Evolutionary conservation across 2,888 invertebrate species (phyloP).

Genomic region (Protodeltote pygarga): DNA sequence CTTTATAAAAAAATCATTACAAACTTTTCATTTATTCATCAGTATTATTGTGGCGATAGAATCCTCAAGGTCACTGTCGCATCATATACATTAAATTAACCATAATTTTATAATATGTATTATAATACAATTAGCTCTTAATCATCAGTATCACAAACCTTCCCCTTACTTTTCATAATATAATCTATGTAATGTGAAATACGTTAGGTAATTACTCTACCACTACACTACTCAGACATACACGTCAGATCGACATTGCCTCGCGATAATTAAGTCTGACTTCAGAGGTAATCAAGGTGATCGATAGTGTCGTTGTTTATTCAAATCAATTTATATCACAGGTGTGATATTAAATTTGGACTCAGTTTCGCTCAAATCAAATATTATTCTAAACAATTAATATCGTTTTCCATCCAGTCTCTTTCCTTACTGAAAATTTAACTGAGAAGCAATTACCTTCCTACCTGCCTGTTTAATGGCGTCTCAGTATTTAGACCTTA

Average conservation of each 20-base stretch:
- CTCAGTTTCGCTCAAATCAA: too few species aligned
- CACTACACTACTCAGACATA: too few species aligned
- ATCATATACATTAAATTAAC: constrained; percentile 17
- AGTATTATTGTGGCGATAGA: constrained; percentile 59
- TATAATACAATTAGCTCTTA: neutral
- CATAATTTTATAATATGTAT: constrained; percentile 15
- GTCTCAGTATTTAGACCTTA: too few species aligned
- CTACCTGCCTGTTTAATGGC: too few species aligned
- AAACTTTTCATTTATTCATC: constrained; percentile 69
- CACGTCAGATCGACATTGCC: constrained; percentile 16
- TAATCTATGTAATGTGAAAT: too few species aligned
- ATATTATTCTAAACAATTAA: too few species aligned
- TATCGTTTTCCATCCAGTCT: too few species aligned
- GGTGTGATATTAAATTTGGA: neutral
- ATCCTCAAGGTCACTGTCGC: constrained; percentile 57
- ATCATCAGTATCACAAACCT: too few species aligned
- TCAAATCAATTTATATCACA: neutral
- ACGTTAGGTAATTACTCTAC: too few species aligned
- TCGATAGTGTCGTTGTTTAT: neutral
- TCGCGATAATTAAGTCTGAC: constrained; percentile 13
- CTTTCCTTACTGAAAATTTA: too few species aligned
- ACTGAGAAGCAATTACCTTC: too few species aligned
- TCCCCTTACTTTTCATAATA: too few species aligned
- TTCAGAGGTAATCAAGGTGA: constrained; percentile 15
- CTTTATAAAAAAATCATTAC: constrained; percentile 71